Percentiles rank a stretch among this genome's conserved stretches.
phyloP scores from a whole-genome alignment of 2,888 invertebrate species.

The Yponomeuta sedellus region DNA sequence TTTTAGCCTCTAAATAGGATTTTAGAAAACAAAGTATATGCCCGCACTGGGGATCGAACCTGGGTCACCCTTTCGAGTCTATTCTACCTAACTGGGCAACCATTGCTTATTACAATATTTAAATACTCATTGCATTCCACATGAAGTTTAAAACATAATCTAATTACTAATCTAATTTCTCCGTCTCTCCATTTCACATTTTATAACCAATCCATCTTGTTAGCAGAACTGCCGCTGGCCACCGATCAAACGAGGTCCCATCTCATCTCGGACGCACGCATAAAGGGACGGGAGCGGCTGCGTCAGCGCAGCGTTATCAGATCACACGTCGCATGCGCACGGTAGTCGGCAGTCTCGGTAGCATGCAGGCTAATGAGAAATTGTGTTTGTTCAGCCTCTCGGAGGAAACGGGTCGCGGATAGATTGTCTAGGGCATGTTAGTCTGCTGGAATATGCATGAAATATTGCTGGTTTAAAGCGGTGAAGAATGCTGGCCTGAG shows the following conservation, averaged over 20 bases:
- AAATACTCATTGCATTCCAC: too few relatives aligned
- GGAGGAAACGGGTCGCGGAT: not conserved
- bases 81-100: too few relatives aligned
- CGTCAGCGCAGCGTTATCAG: slow-evolving; percentile 8
- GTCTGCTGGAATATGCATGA: too few relatives aligned
- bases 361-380: slow-evolving; percentile 2
- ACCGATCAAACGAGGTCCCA: not conserved
- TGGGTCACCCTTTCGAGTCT: too few relatives aligned
- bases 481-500: too few relatives aligned
- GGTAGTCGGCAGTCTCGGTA: not conserved
- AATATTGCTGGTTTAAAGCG: not conserved
- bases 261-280: not conserved
- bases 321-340: slow-evolving; percentile 10
- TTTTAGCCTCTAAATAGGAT: too few relatives aligned
- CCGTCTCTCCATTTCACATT: not conserved
- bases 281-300: not conserved
- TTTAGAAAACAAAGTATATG: too few relatives aligned
- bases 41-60: too few relatives aligned
- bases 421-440: not conserved
- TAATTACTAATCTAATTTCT: not conserved
- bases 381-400: not conserved
- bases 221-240: not conserved
- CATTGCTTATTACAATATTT: too few relatives aligned
- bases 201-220: not conserved
- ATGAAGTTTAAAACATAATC: too few relatives aligned